Base-by-base conservation (phyloP, 2,113 vertebrate genomes). In the Pogonocichla stellata region DNA sequence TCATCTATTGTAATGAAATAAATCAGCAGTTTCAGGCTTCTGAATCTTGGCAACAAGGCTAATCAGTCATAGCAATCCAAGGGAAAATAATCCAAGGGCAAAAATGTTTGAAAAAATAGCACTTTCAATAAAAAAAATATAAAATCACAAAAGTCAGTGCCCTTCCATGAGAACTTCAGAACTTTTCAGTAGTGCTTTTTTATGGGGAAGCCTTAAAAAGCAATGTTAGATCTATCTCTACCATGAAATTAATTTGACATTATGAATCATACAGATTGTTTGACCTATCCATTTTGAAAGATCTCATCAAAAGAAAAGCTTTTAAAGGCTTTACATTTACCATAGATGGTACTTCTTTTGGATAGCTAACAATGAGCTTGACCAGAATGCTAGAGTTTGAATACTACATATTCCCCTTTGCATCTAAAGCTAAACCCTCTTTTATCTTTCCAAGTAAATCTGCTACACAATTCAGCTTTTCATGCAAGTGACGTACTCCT, bases 171-270 rank as follows among this genome's bases (percentile, higher is more conserved):
- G 71, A 98, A 95, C 34, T 89, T 96, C 40, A 95, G 79, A 84
- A 91, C 80, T 79, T 78, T 93, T 96, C 71, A 86, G 95, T 95
- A 82, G 50, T 79, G 28, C 71, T 97, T 70, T 83, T 95, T 97
- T 93, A 93, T 84, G 50, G 18, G 19, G 29, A 95, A 95, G 80
- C 25, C 62, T 94, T 91, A 86, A 94, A 86, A 92, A 96, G 71
- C 78, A 77, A 86, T 90, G 96, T 97, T 96, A 98, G 96, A 98
- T 98, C 98, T 97, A 80, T 81, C 78, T 93, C 69, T 95, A 97
- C 97, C 98, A 97, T 98, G 97, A 98, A 98, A 98, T 98, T 91
- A 8, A 95, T 95, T 91, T 98, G 98, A 97, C 97, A 93, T 98
- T 97, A 97, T 97, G 96, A 97, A 98, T 96, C 91, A 97, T 97